Conservation (phyloP, 2,113 vertebrate genomes). For the Sminthopsis crassicaudata region DNA sequence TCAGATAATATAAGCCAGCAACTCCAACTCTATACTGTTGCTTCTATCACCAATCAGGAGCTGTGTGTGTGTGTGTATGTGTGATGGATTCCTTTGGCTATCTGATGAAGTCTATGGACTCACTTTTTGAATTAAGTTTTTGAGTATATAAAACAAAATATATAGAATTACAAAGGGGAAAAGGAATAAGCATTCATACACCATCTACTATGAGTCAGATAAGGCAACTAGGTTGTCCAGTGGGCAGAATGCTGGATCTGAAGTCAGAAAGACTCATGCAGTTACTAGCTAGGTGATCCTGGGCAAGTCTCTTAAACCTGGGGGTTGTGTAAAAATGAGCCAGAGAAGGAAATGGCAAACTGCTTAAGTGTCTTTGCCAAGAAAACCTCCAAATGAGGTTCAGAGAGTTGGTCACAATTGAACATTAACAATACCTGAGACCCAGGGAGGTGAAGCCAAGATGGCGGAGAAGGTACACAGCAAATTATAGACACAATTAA, state of each 20-base stretch:
- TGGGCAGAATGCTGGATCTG: background rate
- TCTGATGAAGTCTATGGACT: background rate
- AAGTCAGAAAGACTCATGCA: background rate
- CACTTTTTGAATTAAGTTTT: background rate
- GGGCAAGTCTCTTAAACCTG: background rate
- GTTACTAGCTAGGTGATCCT: background rate
- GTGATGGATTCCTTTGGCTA: too few species aligned
- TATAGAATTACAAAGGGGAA: background rate
- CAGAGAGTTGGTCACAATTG: background rate
- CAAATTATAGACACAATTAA: too few species aligned
- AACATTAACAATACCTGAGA: background rate
- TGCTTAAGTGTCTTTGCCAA: background rate
- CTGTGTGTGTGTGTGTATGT: background rate
- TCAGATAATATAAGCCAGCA: slow-evolving; percentile 26
- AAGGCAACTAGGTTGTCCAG: background rate
- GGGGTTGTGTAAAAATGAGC: background rate
- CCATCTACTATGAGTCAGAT: background rate
- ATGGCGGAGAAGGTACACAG: too few species aligned
- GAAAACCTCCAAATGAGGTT: background rate
- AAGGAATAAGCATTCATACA: background rate
- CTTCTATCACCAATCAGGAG: background rate
- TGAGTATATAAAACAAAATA: background rate
- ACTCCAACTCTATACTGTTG: background rate
- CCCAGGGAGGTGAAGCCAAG: too few species aligned
- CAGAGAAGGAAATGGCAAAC: background rate